These are phyloP conservation scores for Pissodes strobi DNA, from an alignment of 1,140 invertebrate genomes.

Conservation along the genomic window DNA sequence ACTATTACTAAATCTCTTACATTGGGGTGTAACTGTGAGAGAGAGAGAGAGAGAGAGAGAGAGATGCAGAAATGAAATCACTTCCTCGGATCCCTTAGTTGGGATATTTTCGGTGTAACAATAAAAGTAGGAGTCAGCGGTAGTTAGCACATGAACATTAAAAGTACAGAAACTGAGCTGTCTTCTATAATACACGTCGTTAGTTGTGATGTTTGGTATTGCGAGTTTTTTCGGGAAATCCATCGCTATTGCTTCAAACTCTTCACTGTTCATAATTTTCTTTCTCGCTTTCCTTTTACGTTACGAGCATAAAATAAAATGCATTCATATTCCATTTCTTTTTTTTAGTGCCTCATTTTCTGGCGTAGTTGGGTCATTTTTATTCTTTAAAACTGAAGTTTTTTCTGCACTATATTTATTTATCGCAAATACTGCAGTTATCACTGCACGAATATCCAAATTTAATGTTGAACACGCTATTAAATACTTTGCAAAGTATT, in stretches of 20 bases:
- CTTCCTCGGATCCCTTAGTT: not conserved
- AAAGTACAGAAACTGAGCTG: too few relatives aligned
- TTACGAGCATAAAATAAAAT: constrained; percentile 3
- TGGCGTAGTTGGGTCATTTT: not conserved
- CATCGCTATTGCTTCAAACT: too few relatives aligned
- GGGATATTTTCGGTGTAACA: constrained; percentile 1
- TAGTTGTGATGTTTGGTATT: not conserved
- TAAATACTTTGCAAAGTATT: too few relatives aligned
- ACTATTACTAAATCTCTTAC: not conserved
- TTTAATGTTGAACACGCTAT: too few relatives aligned
- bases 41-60: too few relatives aligned
- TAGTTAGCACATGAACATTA: constrained; percentile 1
- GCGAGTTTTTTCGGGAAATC: not conserved
- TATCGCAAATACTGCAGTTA: constrained; percentile 3
- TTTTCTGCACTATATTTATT: constrained; percentile 7
- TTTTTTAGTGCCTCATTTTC: not conserved
- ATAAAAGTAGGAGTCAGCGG: constrained; percentile 1
- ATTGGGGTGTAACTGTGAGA: too few relatives aligned
- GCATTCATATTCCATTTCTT: not conserved
- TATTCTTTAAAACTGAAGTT: not conserved
- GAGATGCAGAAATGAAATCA: constrained; percentile 9
- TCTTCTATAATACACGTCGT: too few relatives aligned
- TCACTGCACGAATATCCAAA: too few relatives aligned
- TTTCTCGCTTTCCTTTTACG: constrained; percentile 2
- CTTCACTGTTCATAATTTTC: too few relatives aligned